Evolutionary conservation across 1,140 invertebrate genomes (phyloP), one percentile per base, ranked within the genome.

Genomic region (Brachionus koreanus): DNA sequence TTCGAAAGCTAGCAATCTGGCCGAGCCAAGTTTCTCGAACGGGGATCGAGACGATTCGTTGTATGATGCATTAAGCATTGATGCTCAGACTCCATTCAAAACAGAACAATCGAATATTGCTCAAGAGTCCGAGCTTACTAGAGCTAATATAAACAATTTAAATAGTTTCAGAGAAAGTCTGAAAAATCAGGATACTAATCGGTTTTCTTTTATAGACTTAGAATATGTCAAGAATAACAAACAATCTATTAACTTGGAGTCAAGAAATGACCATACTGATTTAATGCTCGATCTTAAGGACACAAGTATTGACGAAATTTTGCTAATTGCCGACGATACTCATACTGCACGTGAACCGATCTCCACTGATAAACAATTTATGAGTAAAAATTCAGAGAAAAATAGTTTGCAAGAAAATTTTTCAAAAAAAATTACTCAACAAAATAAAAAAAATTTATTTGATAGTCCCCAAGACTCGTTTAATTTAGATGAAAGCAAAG

Each of bases 271-370:
- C 5, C 16, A 79, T 0, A 79, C 46, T 42, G 39, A 74, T 46
- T 46, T 46, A 25, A 25, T 69, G 35, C 37, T 61, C 9, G 74
- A 77, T 37, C 46, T 61, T 5, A 65, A 79, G 37, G 76, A 65
- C n/a, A 79, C 76, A 16, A 79, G 61, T 43, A 79, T 61, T 13
- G 76, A 79, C 33, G 76, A 79, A 79, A 79, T 79, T 35, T 42
- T 79, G 25, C 61, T 79, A 9, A 79, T 79, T 39, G 76, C 46
- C 6, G 76, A 79, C 13, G 49, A 79, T 37, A 63, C 46, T 2
- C 33, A 43, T n/a, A 46, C 69, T 35, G 37, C 19, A 13, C n/a
- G 69, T 33, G 25, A 69, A 69, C 37, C 65, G 33, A 37, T 69
- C 16, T 69, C 65, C 37, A 69, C 19, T 33, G 33, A 69, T 23